A percentile compares a stretch with the other conserved stretches of the same genome.
Evolutionary conservation across 2,113 vertebrate genomes (phyloP).

Genomic region (Naja naja): DNA sequence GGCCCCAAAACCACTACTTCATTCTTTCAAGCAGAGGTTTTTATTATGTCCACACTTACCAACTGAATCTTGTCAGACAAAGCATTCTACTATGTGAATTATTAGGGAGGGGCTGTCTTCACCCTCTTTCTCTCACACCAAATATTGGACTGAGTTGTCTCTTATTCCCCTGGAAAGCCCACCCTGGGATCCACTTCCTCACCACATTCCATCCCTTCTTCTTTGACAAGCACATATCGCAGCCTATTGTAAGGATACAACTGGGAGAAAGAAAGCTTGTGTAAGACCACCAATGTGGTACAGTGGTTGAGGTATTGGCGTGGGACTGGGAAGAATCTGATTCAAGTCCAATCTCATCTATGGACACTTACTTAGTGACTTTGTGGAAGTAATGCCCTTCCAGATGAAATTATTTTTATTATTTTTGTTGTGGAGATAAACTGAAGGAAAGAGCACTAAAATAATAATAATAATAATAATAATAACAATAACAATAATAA

Average conservation of each 20-base stretch:
- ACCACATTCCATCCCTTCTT: not conserved
- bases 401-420: not conserved
- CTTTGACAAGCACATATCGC: not conserved
- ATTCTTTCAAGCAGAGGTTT: not conserved
- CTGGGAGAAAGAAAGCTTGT: not conserved
- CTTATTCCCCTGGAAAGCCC: not conserved
- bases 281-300: not conserved
- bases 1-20: not conserved
- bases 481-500: too few species aligned
- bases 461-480: not conserved
- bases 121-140: not conserved
- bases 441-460: not conserved
- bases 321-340: not conserved
- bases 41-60: not conserved
- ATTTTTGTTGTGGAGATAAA: not conserved
- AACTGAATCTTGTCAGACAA: not conserved
- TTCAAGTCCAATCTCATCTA: not conserved
- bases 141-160: not conserved
- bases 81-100: not conserved
- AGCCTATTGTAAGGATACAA: not conserved
- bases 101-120: not conserved
- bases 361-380: not conserved
- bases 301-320: not conserved
- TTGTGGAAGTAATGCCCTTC: not conserved
- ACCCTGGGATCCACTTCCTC: not conserved